Conservation (phyloP, 2,797 vertebrate species). For the Enteromius thamalakanensis region DNA sequence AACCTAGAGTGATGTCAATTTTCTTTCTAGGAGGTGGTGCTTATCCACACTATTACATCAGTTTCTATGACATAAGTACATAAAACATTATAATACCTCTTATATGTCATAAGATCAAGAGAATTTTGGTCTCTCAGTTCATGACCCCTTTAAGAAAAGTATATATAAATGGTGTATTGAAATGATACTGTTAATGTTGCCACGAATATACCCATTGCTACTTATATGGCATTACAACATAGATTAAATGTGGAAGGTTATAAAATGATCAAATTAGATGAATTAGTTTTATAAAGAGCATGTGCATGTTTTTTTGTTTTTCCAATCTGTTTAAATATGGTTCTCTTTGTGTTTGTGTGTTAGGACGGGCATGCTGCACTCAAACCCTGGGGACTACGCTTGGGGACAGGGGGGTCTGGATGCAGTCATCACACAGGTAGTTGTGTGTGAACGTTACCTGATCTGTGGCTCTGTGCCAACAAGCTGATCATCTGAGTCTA, state of each 20-base stretch:
- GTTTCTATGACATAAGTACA: too few species aligned
- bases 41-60: background rate
- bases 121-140: too few species aligned
- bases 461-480: background rate
- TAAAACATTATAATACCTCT: too few species aligned
- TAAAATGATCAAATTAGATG: background rate
- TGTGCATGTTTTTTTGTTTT: background rate
- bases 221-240: background rate
- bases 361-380: slow-evolving; percentile 97
- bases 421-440: slow-evolving; percentile 95
- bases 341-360: slow-evolving; percentile 54
- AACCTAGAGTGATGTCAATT: background rate
- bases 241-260: too few species aligned
- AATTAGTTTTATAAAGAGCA: background rate
- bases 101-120: too few species aligned
- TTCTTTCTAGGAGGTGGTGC: background rate
- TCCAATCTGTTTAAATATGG: background rate
- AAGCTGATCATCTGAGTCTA: background rate
- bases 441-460: background rate
- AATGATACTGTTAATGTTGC: background rate
- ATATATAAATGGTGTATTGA: background rate
- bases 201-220: background rate
- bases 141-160: background rate
- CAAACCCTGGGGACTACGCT: slow-evolving; percentile 95
- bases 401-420: slow-evolving; percentile 98